Base-by-base conservation (phyloP, 64 coral and sea anemone genomes). In the Dendrophyllia cribrosa region DNA sequence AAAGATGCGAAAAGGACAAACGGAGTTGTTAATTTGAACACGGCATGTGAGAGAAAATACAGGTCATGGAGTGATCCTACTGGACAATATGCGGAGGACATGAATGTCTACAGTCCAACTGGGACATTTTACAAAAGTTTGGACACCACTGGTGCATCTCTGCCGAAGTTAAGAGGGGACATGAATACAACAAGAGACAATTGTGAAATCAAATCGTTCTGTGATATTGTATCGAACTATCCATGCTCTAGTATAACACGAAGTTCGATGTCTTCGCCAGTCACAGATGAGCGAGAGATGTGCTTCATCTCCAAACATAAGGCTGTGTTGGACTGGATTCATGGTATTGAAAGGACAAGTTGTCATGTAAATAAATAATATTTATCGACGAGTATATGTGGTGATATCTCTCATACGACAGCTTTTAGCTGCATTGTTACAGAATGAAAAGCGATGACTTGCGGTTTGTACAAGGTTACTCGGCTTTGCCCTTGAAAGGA, bases 181-280 rank as follows among this genome's bases (percentile, higher is more conserved):
- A 11, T 46, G 6, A 59, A 26, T 60, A 19, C 24, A 61, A 60
- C 24, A 43, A 44, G 5, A 17, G 14, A 62, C 25, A 80, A 12
- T 43, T 80, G 60, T 24, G 77, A 80, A 6, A 24, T 17, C 7
- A 80, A 80, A 80, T 80, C 77, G 56, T 80, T 80, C 58, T 80
- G 77, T 44, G 77, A 80, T 44, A 43, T 21, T 62, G 24, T 80
- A 16, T 80, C 77, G 58, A 80, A 55, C 55, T 80, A 59, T 59
- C 55, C 77, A 9, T 80, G 77, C 55, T 80, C 77, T 10, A 62
- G 55, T 16, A 15, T 62, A 60, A 59, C 77, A 2, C 46, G 72
- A 7, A 75, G 45, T 19, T 80, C 77, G 0, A 43, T 6, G 6
- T 0, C 25, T 7, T 61, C 58, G 11, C 26, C 58, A 12, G 55